A percentile compares a stretch with the other conserved stretches of the same genome.
Evolutionary conservation across 1,140 invertebrate species (phyloP).

Genomic region (Mamestra configurata): DNA sequence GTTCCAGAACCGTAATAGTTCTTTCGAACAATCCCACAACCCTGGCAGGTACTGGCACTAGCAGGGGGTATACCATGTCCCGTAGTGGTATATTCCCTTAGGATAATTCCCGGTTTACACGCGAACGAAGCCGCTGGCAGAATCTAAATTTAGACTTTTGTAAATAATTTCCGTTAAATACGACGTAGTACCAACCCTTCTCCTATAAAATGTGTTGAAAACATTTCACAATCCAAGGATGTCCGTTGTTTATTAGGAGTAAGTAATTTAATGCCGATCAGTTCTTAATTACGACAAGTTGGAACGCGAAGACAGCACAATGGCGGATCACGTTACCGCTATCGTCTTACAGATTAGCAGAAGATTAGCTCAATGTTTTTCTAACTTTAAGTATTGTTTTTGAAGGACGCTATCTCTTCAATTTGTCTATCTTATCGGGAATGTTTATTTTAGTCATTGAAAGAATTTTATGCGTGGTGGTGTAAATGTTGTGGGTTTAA

Average conservation of each 20-base stretch:
- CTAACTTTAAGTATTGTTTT: conserved; percentile 46
- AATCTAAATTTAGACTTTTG: no score
- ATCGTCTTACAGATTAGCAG: conserved; percentile 54
- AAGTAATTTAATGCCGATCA: conserved; percentile 66
- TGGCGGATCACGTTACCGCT: conserved; percentile 68
- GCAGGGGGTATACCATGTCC: no score
- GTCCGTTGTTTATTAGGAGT: conserved; percentile 56
- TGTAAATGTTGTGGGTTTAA: not conserved
- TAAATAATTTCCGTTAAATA: not conserved
- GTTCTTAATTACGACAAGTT: conserved; percentile 68
- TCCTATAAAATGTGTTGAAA: conserved; percentile 22
- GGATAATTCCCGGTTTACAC: no score
- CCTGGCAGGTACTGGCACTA: no score
- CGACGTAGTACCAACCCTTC: not conserved
- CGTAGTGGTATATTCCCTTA: no score
- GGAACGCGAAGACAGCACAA: conserved; percentile 69
- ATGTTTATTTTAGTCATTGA: conserved; percentile 5
- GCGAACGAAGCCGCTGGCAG: no score
- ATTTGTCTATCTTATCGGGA: conserved; percentile 33
- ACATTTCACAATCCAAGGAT: conserved; percentile 17
- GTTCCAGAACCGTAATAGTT: no score
- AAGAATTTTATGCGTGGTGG: not conserved
- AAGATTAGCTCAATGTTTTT: conserved; percentile 47
- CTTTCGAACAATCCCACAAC: no score
- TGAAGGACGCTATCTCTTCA: conserved; percentile 24